Evolutionary conservation across 2,113 vertebrate species (phyloP).

Genomic region (Polyodon spathula): DNA sequence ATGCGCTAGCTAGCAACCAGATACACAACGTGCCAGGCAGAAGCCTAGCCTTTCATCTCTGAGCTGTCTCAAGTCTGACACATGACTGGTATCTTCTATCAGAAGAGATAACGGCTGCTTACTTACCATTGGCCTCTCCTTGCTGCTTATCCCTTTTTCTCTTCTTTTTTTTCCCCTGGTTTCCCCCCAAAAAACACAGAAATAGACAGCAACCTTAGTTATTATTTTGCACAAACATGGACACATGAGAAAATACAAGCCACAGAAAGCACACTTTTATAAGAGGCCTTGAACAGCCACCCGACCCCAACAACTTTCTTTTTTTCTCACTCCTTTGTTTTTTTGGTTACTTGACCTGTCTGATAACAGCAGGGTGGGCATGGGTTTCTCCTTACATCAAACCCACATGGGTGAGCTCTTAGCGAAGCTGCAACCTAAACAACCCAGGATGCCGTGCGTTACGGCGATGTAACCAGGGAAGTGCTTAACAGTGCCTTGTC

Average conservation of each 20-base stretch:
- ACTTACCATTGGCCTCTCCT: slow-evolving; percentile 97
- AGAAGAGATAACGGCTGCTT: slow-evolving; percentile 53
- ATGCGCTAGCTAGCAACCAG: slow-evolving; percentile 58
- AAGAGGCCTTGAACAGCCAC: slow-evolving; percentile 47
- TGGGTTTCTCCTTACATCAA: too few species aligned
- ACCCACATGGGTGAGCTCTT: too few species aligned
- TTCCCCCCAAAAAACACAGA: slow-evolving; percentile 50
- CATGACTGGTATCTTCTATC: slow-evolving; percentile 60
- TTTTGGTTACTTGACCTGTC: too few species aligned
- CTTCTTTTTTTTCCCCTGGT: slow-evolving; percentile 99
- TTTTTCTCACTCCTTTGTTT: slow-evolving; percentile 1
- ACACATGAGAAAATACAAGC: slow-evolving; percentile 51
- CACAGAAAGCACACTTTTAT: slow-evolving; percentile 17
- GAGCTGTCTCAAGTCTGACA: slow-evolving; percentile 58
- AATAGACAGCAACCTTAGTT: slow-evolving; percentile 38
- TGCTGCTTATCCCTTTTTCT: slow-evolving; percentile 99
- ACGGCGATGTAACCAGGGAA: too few species aligned
- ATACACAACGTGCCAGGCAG: slow-evolving; percentile 46
- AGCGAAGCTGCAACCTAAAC: too few species aligned
- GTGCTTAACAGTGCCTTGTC: too few species aligned
- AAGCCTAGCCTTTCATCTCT: slow-evolving; percentile 63
- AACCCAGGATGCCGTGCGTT: too few species aligned
- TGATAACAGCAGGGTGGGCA: too few species aligned
- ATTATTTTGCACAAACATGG: slow-evolving; percentile 42
- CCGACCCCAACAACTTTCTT: slow-evolving; percentile 24